Conservation (phyloP, 2,888 invertebrate species). For the Synergus itoensis region DNA sequence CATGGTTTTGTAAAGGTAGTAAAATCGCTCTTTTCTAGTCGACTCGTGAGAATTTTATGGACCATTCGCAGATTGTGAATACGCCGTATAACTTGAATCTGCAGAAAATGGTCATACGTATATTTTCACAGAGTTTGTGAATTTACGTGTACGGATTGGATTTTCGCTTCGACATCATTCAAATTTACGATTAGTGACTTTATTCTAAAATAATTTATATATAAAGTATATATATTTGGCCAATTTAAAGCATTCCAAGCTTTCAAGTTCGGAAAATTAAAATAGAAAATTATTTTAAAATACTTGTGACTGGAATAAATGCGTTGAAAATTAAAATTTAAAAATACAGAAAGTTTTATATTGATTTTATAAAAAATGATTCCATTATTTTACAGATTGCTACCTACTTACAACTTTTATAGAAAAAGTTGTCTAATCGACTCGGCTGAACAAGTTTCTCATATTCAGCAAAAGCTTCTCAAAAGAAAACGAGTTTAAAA, state of each 20-base stretch:
- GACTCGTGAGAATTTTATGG: slow-evolving; percentile 13
- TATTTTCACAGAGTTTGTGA: too few species aligned
- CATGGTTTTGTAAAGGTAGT: not conserved
- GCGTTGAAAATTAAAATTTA: not conserved
- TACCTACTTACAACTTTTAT: not conserved
- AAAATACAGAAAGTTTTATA: not conserved
- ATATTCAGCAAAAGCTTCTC: not conserved
- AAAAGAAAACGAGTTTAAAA: not conserved
- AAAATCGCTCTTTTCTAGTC: not conserved
- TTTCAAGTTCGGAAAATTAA: too few species aligned
- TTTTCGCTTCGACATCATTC: not conserved
- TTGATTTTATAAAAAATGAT: not conserved
- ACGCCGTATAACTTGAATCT: too few species aligned
- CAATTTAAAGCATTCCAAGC: too few species aligned
- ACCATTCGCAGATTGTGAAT: slow-evolving; percentile 3
- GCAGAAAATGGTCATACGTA: too few species aligned
- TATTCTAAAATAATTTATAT: slow-evolving; percentile 14
- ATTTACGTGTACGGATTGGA: not conserved
- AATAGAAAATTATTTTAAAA: too few species aligned
- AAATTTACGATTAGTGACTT: slow-evolving; percentile 6
- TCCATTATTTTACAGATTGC: not conserved
- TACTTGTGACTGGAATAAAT: too few species aligned
- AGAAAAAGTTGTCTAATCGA: not conserved
- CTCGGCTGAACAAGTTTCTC: not conserved
- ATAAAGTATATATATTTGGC: not conserved